Evolutionary conservation across 1,140 invertebrate species (phyloP), one percentile per base, ranked within the genome.

Genomic region (Neotoxoptera formosana): DNA sequence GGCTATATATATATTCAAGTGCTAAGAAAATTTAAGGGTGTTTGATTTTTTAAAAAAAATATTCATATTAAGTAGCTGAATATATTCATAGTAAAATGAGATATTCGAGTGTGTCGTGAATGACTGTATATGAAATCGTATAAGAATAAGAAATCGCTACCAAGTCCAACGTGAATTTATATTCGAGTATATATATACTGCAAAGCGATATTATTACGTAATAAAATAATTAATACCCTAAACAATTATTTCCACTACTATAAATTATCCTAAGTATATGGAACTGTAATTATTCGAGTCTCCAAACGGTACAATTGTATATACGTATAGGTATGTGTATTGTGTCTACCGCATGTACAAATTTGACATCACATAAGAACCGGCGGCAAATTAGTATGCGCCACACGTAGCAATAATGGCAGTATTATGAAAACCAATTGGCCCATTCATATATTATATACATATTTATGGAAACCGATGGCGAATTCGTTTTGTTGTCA

Each of bases 401-500:
- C n/a, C n/a, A 76, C 60, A 76, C 60, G 60, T 76, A 76, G 60
- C 6, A n/a, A 76, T 76, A 76, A 76, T 76, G n/a, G 60, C 60
- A 76, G 17, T 76, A 76, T 76, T 76, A 76, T 36, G 20, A 53
- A 89, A 48, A 89, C 48, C 87, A 53, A 53, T 89, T 36, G 87
- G 45, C 34, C 8, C 7, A 89, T 9, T 21, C 30, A 17, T 53
- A 34, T 36, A 21, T 51, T n/a, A 21, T 51, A 88, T 48, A 30
- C 41, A 47, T 86, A 47, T 86, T 86, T 86, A 41, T 60, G 36
- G 36, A 90, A 90, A 90, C 36, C 36, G 23, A 67, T 67, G 89
- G 53, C 56, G 21, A 90, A 90, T 60, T 90, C 34, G 14, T 90
- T 45, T 90, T 90, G 11, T 67, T 47, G 89, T 67, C 89, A 90